phyloP scores from a whole-genome alignment of 2,797 vertebrate genomes.

The Toxotes lorentzi region DNA sequence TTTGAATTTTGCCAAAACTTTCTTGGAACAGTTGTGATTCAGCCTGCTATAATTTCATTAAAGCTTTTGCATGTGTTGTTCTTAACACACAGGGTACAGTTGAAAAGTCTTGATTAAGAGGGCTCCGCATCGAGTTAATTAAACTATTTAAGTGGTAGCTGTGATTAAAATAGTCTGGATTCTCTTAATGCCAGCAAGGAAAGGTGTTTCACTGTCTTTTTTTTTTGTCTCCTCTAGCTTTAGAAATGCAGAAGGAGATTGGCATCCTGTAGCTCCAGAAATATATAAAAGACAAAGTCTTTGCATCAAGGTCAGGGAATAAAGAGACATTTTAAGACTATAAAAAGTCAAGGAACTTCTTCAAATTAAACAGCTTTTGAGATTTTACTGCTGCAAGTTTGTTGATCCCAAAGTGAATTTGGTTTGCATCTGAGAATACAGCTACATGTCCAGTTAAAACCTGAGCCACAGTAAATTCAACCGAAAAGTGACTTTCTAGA shows the following conservation, averaged over 20 bases:
- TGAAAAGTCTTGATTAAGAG: conserved; percentile 49
- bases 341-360: no score
- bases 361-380: neutral
- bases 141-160: conserved; percentile 19
- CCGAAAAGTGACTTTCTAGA: no score
- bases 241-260: neutral
- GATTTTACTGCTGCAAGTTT: neutral
- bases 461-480: neutral
- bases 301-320: conserved; percentile 46
- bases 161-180: conserved; percentile 39
- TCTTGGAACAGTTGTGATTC: neutral
- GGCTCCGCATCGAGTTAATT: conserved; percentile 25
- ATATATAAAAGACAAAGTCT: conserved; percentile 14
- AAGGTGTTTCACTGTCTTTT: neutral
- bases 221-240: neutral
- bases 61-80: conserved; percentile 9
- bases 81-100: neutral
- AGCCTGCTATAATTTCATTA: conserved; percentile 14
- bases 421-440: neutral
- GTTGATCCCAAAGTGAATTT: neutral
- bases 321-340: conserved; percentile 39
- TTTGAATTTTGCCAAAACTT: neutral
- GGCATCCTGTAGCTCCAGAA: conserved; percentile 9
- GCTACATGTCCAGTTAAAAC: neutral
- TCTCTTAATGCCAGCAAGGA: neutral